Base-by-base conservation (phyloP, 2,797 vertebrate genomes). In the Macrochelys suwanniensis region DNA sequence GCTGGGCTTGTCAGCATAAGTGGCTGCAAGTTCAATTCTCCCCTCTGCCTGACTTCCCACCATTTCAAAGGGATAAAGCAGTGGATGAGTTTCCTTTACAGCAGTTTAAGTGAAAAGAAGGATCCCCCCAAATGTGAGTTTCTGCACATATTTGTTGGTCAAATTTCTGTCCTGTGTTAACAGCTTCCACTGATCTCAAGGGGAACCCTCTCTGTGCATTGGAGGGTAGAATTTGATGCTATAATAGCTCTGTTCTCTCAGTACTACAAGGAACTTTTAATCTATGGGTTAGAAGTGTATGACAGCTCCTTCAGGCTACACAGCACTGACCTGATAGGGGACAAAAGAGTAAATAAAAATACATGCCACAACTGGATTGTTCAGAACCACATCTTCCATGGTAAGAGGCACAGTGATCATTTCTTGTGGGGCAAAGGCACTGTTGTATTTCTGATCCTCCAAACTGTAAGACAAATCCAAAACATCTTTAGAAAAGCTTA, bases 301-400 rank as follows among this genome's bases (percentile, higher is more conserved):
- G 47, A 15, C 49, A 81, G 26, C 11, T 42, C 15, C 25, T 28
- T 37, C 47, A 65, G 47, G 33, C 37, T 77, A 59, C 54, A 37
- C 0, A 19, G 77, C 91, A 80, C 45, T 7, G 12, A 83, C 2
- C 4, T 0, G 0, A 4, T 3, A 11, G 23, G 49, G 28, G 6
- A 77, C 82, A 56, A 2, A 21, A 49, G 71, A 84, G 57, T 45
- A 56, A 79, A 21, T 26, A n/a, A 90, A 51, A 37, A 80, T 49
- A 76, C 87, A 13, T 54, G 90, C 77, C 65, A 93, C 49, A 61
- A 93, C 56, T 2, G 33, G 78, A 56, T 92, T 49, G 12, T 56
- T 82, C 81, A 90, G 87, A 82, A 82, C 16, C 4, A 47, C 8
- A 21, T 95, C 92, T 78, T 57, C 54, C 93, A 92, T 65, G 59